Base-by-base conservation (phyloP, 1,140 invertebrate species). In the Megalopta genalis region DNA sequence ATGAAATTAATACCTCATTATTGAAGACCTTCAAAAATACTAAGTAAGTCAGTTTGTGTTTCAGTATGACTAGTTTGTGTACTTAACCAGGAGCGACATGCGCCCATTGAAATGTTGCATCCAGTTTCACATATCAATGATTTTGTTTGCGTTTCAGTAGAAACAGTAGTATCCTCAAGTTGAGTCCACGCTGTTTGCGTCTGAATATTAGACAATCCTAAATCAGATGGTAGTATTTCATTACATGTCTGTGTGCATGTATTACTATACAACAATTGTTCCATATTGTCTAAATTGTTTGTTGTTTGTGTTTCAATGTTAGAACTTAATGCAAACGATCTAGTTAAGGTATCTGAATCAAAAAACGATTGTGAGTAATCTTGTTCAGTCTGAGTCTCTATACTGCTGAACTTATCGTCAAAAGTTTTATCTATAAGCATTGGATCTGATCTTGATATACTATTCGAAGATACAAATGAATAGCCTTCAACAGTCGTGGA, bases 201-300 rank as follows among this genome's bases (percentile, higher is more conserved):
- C 84, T 95, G 94, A 59, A 94, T 95, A 74, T 95, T 92, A 12
- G 93, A 94, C 27, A 95, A 88, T 4, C 92, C 93, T 7, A 95
- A 86, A 84, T 94, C 94, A 71, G 88, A 90, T 54, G 91, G 90
- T 27, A 94, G 85, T 54, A 94, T 93, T 25, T 95, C 94, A 67
- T 94, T 91, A 77, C 94, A 95, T 14, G 95, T 95, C 87, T 95
- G 95, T 4, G 95, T 95, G 79, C 93, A 94, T 85, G 93, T 95
- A 78, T 95, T 93, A 52, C 88, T 94, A 71, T 94, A 94, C 14
- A 94, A 91, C 74, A 94, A 87, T 59, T 92, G 90, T 77, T 93
- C 93, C 63, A 93, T 90, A 46, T 92, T 90, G 37, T 92, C 89
- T n/a, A 92, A 90, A 83, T 90, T 89, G 66, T 92, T 90, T 6